Base-by-base conservation (phyloP, 2,113 vertebrate genomes). In the Planiliza haematocheilus region DNA sequence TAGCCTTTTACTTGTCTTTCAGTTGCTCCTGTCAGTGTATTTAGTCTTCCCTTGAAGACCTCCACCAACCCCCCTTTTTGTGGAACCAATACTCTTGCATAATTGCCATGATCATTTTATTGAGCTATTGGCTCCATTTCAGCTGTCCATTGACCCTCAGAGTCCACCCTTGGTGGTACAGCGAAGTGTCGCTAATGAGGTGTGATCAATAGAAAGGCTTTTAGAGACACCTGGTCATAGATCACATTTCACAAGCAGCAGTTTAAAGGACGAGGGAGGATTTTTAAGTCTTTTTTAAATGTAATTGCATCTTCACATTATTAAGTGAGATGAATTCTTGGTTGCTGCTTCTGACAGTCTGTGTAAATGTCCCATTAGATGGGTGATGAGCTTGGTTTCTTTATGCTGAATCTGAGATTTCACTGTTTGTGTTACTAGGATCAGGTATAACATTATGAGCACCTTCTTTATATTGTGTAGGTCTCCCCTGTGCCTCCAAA, bases 201-300 rank as follows among this genome's bases (percentile, higher is more conserved):
- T 63, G 21, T 64, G 74, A 91, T 94, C 92, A 83, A 92, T 90
- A 74, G 48, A 71, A 81, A 84, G 64, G 21, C 60, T 82, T 79
- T 74, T 51, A 20, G 56, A 79, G 74, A 85, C 60, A 74, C 67
- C 77, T 74, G 59, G 41, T 11, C 17, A n/a, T 68, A 20, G 63
- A 80, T 86, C 66, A 38, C 60, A 30, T 86, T 89, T 81, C 82
- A 65, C 59, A 70, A 82, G 70, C 79, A 34, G 41, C 13, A 13
- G 43, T 46, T 49, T 36, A 16, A 78, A 56, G 21, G 30, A 55
- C 8, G 51, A 16, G 16, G 12, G 13, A 0, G 2, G n/a, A 7
- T 13, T 55, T 20, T 48, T 34, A 41, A 34, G 18, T 49, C 16
- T 51, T 50, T 51, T 50, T 60, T 11, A 13, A n/a, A 41, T 20